Evolutionary conservation across 2,797 vertebrate genomes (phyloP).

Genomic region (Tokudaia tokunoshimensis): DNA sequence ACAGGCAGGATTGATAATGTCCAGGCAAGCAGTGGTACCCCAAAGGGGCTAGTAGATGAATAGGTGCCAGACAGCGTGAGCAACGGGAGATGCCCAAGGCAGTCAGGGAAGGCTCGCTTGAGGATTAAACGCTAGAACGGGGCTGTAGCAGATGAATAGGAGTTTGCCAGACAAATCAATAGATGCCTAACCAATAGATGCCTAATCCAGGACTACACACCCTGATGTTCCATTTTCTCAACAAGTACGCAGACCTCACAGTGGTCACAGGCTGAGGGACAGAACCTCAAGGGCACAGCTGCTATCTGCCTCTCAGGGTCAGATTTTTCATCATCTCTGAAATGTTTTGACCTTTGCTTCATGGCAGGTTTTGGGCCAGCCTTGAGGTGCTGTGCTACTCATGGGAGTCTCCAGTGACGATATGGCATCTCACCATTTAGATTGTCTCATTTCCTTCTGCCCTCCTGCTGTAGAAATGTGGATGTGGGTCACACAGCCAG

Average conservation of each 20-base stretch:
- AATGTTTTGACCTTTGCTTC: background rate
- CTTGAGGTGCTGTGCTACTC: background rate
- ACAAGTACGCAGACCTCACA: background rate
- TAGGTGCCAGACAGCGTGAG: background rate
- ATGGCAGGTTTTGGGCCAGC: background rate
- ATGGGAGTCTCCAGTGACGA: background rate
- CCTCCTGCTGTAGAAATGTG: no score
- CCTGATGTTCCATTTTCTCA: background rate
- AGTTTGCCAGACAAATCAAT: background rate
- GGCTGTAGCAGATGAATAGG: background rate
- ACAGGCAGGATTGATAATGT: background rate
- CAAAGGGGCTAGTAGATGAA: background rate
- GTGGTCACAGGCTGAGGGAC: background rate
- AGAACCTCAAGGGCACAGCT: background rate
- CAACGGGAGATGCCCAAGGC: background rate
- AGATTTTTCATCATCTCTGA: background rate
- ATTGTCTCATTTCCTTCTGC: background rate
- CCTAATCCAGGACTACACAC: background rate
- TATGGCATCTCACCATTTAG: background rate
- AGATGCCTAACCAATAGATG: background rate
- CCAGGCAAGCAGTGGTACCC: background rate
- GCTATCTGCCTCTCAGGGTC: background rate
- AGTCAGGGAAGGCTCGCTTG: background rate
- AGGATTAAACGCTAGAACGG: background rate
- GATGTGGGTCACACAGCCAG: background rate